Percentiles rank a stretch among this genome's conserved stretches.
phyloP scores from a whole-genome alignment of 2,797 vertebrate genomes.

The Tokudaia tokunoshimensis region DNA sequence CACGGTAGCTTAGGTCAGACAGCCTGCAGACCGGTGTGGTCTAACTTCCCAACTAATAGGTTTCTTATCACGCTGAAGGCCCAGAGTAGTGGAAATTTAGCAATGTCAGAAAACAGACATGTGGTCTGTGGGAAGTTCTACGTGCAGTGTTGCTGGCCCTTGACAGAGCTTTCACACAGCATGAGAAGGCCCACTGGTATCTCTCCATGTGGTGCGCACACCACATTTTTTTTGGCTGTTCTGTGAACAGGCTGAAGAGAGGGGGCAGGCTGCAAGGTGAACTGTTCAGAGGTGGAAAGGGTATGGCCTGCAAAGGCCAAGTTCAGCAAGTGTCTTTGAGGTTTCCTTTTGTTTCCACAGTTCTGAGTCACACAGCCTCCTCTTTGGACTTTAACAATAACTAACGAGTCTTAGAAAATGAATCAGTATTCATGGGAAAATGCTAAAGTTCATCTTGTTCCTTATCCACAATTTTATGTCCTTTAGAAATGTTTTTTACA shows the following conservation, averaged over 20 bases:
- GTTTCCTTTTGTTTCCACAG: constrained; percentile 63
- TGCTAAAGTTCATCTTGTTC: neutral
- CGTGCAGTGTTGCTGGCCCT: too few relatives aligned
- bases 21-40: neutral
- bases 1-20: neutral
- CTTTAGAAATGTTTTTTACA: neutral
- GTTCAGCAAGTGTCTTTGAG: constrained; percentile 38
- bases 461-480: neutral
- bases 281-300: constrained; percentile 19
- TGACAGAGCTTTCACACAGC: neutral
- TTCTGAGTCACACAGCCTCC: constrained; percentile 63
- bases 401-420: constrained; percentile 18
- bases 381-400: constrained; percentile 57
- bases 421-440: constrained; percentile 16
- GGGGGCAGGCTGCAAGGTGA: neutral
- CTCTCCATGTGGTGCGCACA: neutral
- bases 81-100: neutral
- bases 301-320: neutral
- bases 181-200: neutral
- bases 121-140: neutral
- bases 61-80: neutral
- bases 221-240: neutral
- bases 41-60: neutral
- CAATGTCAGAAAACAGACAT: neutral
- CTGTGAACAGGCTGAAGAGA: neutral